A percentile compares a stretch with the other conserved stretches of the same genome.
Conservation (phyloP, 1,140 invertebrate species). For the Drosophila erecta region DNA sequence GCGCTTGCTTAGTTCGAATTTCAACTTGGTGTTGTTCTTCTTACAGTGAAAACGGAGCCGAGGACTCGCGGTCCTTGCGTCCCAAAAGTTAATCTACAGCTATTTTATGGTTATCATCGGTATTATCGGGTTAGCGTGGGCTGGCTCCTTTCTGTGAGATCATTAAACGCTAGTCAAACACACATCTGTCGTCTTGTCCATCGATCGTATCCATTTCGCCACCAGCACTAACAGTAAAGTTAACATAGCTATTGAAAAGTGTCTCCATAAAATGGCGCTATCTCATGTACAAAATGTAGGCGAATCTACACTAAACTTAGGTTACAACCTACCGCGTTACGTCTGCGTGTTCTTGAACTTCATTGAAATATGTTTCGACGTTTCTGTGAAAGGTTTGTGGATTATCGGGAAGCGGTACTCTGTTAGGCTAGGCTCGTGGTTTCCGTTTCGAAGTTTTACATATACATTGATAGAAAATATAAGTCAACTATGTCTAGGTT, state of each 20-base stretch:
- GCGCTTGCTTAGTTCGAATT: slow-evolving; percentile 23
- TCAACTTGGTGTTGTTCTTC: slow-evolving; percentile 77
- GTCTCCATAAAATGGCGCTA: slow-evolving; percentile 39
- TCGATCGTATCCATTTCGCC: slow-evolving; percentile 44
- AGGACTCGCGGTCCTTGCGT: slow-evolving; percentile 15
- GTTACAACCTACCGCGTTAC: slow-evolving; percentile 73
- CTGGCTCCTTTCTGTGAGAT: slow-evolving; percentile 70
- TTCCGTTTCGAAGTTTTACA: slow-evolving; percentile 21
- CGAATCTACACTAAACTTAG: slow-evolving; percentile 62
- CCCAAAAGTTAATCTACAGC: slow-evolving; percentile 46
- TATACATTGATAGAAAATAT: slow-evolving; percentile 50
- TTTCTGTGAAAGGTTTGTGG: not conserved
- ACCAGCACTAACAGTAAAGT: slow-evolving; percentile 50
- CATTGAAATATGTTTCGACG: slow-evolving; percentile 6
- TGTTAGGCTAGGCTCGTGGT: slow-evolving; percentile 13
- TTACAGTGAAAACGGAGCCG: slow-evolving; percentile 66
- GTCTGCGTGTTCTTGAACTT: slow-evolving; percentile 16
- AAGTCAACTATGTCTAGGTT: slow-evolving; percentile 59
- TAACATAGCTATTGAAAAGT: slow-evolving; percentile 34
- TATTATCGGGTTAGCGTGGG: slow-evolving; percentile 50
- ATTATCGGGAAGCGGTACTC: not conserved
- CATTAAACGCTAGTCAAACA: slow-evolving; percentile 59
- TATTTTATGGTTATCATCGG: slow-evolving; percentile 46
- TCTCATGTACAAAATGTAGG: slow-evolving; percentile 37
- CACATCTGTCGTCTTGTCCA: slow-evolving; percentile 39